Evolutionary conservation across 2,113 vertebrate species (phyloP), one percentile per base, ranked within the genome.

Genomic region (Callipepla californica): DNA sequence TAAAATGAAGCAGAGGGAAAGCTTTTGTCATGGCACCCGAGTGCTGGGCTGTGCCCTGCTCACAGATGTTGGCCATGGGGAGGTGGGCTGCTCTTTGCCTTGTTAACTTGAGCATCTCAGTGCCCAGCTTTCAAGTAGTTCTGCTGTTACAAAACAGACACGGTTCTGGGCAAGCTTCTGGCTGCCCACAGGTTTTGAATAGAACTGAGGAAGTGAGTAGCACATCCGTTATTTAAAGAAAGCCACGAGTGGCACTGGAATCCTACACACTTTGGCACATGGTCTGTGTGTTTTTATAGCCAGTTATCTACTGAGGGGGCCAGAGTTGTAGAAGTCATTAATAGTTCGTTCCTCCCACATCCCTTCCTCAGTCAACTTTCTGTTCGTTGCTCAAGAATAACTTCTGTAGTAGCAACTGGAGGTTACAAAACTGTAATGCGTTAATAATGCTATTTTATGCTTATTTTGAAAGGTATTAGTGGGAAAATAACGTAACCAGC

Each of bases 141-240:
- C 50, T 3, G 4, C 15, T 42, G 22, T 58, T 92, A 73, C 0
- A 5, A 73, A 94, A 59, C 42, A 22, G 69, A 10, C 38, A 30
- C 16, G 66, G 22, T 86, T 88, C 80, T 78, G 85, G 76, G 73
- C 32, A 32, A 69, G n/a, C 58, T 59, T 73, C 38, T 50, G 74
- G 53, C 91, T 91, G 72, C 84, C 92, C 75, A 66, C 72, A 55
- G 78, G 28, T 63, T 93, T 50, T 90, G 81, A 92, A 28, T 74
- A 90, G 59, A 80, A 40, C 28, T 42, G 80, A 62, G 89, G 91
- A 94, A 89, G 79, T 42, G 48, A 93, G 80, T 90, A 81, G 92
- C 58, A 72, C 59, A 50, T 72, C 78, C 1, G 19, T 90, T 90
- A 92, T 83, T 88, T 95, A 78, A 92, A 72, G 66, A 65, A 73